Evolutionary conservation across 1,140 invertebrate genomes (phyloP), one percentile per base, ranked within the genome.

Genomic region (Cherax quadricarinatus): DNA sequence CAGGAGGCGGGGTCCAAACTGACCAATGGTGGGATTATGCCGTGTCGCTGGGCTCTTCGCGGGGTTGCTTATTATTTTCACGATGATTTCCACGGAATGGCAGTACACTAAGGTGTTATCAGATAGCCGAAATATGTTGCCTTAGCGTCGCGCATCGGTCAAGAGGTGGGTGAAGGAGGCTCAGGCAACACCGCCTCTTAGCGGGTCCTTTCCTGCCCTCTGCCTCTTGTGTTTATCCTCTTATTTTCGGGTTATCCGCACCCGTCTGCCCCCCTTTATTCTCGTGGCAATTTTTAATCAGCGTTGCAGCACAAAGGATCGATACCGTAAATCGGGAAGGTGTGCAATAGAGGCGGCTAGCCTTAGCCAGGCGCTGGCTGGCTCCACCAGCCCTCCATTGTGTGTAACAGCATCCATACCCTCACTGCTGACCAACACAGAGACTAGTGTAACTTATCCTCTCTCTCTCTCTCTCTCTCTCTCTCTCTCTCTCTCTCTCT

Each of bases 21-120:
- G 89, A 91, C 89, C 89, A 91, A 91, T 91, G 82, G 89, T 24
- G n/a, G 89, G 89, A 91, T 91, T 91, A 91, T 91, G 51, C 60
- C 83, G 89, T 86, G 89, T 91, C 83, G 82, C 82, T 16, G 70
- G 82, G 70, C 51, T 83, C 66, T 86, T 70, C 16, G 4, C 70
- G 51, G 70, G 89, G 73, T 79, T 91, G 89, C 89, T 91, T 91
- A 91, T 91, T 91, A 91, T 91, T 91, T 88, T 91, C 89, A 91
- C 86, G 89, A 91, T 91, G 82, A 91, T 91, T 91, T 91, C 80
- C 89, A 53, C 30, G 30, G 82, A 66, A 83, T 78, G 80, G 82
- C 89, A 86, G 82, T 62, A 80, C 30, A 79, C 82, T 78, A 78
- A 30, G 51, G 80, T 57, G 79, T 83, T 84, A 78, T 78, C 73